A percentile compares a stretch with the other conserved stretches of the same genome.
phyloP scores from a whole-genome alignment of 2,888 invertebrate species.

The Scaptomyza cyrtandrae region DNA sequence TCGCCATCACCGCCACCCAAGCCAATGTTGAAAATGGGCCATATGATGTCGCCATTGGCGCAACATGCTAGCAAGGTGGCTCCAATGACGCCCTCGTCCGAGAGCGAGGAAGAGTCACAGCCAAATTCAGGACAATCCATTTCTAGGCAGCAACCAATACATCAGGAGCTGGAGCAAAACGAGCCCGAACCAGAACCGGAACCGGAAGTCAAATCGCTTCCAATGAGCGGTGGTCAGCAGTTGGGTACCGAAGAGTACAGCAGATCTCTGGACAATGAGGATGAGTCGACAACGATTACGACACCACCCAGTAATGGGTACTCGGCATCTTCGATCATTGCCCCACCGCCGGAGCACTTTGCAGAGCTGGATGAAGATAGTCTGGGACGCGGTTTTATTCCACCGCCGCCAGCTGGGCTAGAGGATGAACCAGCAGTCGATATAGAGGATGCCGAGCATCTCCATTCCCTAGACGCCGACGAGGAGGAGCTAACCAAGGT shows the following conservation, averaged over 20 bases:
- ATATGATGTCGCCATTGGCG: conserved; percentile 80
- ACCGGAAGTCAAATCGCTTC: conserved; percentile 25
- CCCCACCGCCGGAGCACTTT: conserved; percentile 80
- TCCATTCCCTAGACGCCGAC: conserved; percentile 23
- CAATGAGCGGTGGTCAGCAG: conserved; percentile 48
- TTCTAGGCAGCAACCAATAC: conserved; percentile 30
- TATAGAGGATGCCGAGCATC: conserved; percentile 6
- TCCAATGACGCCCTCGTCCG: conserved; percentile 80
- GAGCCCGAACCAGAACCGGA: conserved; percentile 24
- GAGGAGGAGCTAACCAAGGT: conserved; percentile 69
- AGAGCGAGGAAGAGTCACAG: conserved; percentile 81
- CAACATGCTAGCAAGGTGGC: conserved; percentile 70
- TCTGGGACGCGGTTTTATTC: conserved; percentile 68
- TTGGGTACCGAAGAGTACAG: conserved; percentile 70
- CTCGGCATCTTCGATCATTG: conserved; percentile 81
- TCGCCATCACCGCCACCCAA: conserved; percentile 82
- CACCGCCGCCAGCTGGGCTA: conserved; percentile 69
- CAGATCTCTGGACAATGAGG: conserved; percentile 78
- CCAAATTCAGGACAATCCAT: conserved; percentile 77
- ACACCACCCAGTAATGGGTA: conserved; percentile 84
- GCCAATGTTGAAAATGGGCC: conserved; percentile 68
- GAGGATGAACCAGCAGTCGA: conserved; percentile 48
- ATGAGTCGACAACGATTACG: conserved; percentile 83
- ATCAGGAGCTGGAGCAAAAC: not conserved
- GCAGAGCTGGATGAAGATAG: conserved; percentile 74